These are phyloP conservation scores for Phallusia fumigata DNA, from an alignment of 23 tunicate species.

Conservation along the genomic window DNA sequence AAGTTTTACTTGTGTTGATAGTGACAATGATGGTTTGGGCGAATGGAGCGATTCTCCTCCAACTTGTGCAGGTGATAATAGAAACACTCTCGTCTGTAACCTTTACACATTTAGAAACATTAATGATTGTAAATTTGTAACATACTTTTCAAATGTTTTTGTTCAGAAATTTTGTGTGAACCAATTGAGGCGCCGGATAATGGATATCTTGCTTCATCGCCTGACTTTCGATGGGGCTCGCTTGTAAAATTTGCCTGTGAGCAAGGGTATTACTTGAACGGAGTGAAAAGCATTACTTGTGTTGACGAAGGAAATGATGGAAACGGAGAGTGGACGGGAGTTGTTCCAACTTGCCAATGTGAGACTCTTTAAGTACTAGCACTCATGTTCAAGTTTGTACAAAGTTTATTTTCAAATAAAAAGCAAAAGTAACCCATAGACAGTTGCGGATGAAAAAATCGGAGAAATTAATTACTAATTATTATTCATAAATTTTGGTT, in stretches of 20 bases:
- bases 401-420: too few relatives aligned
- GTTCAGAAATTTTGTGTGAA: neutral
- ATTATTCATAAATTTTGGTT: too few relatives aligned
- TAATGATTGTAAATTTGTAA: too few relatives aligned
- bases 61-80: slow-evolving; percentile 24
- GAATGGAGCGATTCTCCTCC: slow-evolving; percentile 28
- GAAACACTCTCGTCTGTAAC: too few relatives aligned
- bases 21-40: slow-evolving; percentile 48
- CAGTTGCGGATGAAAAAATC: too few relatives aligned
- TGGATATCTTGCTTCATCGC: neutral
- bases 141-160: neutral
- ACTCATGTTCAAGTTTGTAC: neutral
- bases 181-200: neutral
- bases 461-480: too few relatives aligned
- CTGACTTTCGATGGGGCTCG: neutral
- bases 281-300: neutral
- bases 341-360: slow-evolving; percentile 17
- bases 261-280: slow-evolving; percentile 15
- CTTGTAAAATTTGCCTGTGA: slow-evolving; percentile 5
- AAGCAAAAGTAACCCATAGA: too few relatives aligned
- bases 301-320: slow-evolving; percentile 32
- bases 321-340: slow-evolving; percentile 37
- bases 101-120: too few relatives aligned
- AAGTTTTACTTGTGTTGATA: slow-evolving; percentile 29
- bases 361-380: neutral